These are phyloP conservation scores for Festucalex cinctus DNA, from an alignment of 2,113 vertebrate genomes.

Conservation along the genomic window DNA sequence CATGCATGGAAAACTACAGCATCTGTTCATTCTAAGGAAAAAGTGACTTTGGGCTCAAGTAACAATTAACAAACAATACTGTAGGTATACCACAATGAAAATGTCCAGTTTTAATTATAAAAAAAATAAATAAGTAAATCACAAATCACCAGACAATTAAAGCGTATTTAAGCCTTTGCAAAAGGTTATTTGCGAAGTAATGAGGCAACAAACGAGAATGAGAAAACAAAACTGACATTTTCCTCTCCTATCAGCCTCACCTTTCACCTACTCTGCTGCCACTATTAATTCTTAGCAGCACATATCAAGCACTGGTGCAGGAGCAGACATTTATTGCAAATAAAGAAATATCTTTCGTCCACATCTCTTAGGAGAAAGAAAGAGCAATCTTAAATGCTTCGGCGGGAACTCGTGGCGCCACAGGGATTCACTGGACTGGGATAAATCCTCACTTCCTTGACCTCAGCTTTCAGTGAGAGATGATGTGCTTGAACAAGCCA, in stretches of 20 bases:
- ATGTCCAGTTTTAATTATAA: not conserved
- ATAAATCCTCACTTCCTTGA: constrained; percentile 67
- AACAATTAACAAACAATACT: no score
- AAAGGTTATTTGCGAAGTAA: not conserved
- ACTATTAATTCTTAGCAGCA: constrained; percentile 24
- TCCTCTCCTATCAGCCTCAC: constrained; percentile 12
- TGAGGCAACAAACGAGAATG: not conserved
- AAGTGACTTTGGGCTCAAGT: no score
- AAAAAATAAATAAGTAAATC: not conserved
- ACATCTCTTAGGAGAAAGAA: constrained; percentile 29
- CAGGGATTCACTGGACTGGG: constrained; percentile 62
- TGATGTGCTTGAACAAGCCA: constrained; percentile 59
- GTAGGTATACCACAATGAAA: not conserved
- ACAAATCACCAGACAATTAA: not conserved
- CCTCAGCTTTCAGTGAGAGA: constrained; percentile 54
- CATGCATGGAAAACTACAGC: not conserved
- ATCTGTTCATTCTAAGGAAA: not conserved
- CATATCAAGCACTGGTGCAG: constrained; percentile 24
- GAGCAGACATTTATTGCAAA: constrained; percentile 31
- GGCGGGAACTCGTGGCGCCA: constrained; percentile 48
- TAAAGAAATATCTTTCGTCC: constrained; percentile 27
- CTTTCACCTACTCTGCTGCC: constrained; percentile 20
- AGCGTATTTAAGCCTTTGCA: not conserved
- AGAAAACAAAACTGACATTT: constrained; percentile 16
- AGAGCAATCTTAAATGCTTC: constrained; percentile 58